A percentile compares a stretch with the other conserved stretches of the same genome.
Evolutionary conservation across 1,140 invertebrate genomes (phyloP).

Genomic region (Drosophila serrata): DNA sequence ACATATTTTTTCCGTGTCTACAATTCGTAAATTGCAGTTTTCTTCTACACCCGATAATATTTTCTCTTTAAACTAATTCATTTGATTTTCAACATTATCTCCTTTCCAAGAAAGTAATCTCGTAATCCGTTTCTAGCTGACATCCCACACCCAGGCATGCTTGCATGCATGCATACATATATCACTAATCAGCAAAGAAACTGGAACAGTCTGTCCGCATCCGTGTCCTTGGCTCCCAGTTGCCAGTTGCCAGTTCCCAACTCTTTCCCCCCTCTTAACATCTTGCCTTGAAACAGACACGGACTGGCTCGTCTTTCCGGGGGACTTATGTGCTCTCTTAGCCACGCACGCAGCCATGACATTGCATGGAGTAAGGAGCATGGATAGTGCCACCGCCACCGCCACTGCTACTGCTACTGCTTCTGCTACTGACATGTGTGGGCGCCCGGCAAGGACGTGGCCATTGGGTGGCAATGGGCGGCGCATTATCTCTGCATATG

Average conservation of each 20-base stretch:
- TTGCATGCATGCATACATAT: constrained; percentile 26
- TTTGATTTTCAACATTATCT: constrained; percentile 21
- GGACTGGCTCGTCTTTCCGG: constrained; percentile 55
- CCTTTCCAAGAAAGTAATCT: constrained; percentile 1
- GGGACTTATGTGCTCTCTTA: constrained; percentile 64
- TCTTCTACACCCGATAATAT: background rate
- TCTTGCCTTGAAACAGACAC: constrained; percentile 25
- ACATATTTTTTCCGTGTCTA: constrained; percentile 18
- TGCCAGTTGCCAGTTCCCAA: constrained; percentile 12
- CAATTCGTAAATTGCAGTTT: background rate
- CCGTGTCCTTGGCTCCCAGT: constrained; percentile 30
- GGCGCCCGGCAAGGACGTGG: constrained; percentile 49
- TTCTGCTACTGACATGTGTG: constrained; percentile 42
- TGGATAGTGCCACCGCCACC: constrained; percentile 9
- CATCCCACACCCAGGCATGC: constrained; percentile 3
- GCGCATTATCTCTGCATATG: constrained; percentile 70
- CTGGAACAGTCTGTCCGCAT: constrained; percentile 25
- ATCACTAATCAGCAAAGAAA: constrained; percentile 50
- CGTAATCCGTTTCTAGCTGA: constrained; percentile 16
- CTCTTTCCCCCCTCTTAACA: background rate
- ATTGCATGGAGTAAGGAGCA: constrained; percentile 41
- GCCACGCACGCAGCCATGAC: constrained; percentile 68
- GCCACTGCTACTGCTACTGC: constrained; percentile 13
- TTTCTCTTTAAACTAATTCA: constrained; percentile 11
- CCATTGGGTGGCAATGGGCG: constrained; percentile 42